Base-by-base conservation (phyloP, 2,113 vertebrate genomes). In the Boulengeromyrus knoepffleri region DNA sequence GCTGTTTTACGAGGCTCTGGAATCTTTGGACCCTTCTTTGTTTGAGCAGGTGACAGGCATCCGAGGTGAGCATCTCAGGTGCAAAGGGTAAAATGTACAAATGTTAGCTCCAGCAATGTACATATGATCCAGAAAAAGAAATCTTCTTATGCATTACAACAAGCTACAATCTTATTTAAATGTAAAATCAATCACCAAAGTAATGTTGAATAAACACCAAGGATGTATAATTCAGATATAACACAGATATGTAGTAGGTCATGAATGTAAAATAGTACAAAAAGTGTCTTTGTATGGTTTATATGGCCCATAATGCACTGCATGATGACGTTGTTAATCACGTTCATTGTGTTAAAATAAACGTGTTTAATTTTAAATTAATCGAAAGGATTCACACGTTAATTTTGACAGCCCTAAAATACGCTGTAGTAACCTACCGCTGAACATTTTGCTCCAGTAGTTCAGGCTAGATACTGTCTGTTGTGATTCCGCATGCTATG, bases 1-100 rank as follows among this genome's bases (percentile, higher is more conserved):
- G 89, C 80, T 93, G 3, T 93, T 96, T 87, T 95, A 93, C 89
- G 88, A 92, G 3, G 93, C 93, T 0, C 27, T 94, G 6, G 92
- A 91, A 36, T 45, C 19, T 17, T 94, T 90, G 74, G 83, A 86
- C 0, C 88, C 90, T 1, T 2, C 53, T 3, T 90, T 93, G 39
- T 92, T 53, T 85, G 89, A 93, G 15, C 90, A 53, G 9, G 19
- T 90, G 58, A 46, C 50, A 0, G 91, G 87, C 24, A 91, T 74
- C 31, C 42, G 89, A 92, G 94, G 94, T 96, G 91, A 52, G 50
- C 85, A 36, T 19, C 27, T 87, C 10, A 6, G 42, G 46, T 42
- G 80, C 3, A 84, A 84, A n/a, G 5, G 39, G 83, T 42, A 7
- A n/a, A 46, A 85, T 47, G 36, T 77, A 19, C 13, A 52, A 52